A percentile compares a stretch with the other conserved stretches of the same genome.
These are phyloP conservation scores for Platorchestia sp. DNA, from an alignment of 1,140 invertebrate genomes.

Conservation along the genomic window DNA sequence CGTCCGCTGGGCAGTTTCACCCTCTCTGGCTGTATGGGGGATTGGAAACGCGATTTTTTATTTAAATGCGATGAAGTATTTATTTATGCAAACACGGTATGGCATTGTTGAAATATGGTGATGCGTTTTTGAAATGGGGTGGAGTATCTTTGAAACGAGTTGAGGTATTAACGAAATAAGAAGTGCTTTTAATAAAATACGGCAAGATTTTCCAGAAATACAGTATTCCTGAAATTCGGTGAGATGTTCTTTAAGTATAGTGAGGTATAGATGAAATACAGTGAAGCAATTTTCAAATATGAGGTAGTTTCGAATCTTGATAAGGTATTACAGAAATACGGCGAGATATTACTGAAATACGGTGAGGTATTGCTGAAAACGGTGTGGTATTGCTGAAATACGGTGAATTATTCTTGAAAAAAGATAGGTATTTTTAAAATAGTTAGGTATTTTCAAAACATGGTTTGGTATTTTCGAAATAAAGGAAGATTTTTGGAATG, in stretches of 20 bases:
- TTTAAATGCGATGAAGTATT: background rate
- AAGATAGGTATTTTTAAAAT: too few species aligned
- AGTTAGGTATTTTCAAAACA: too few species aligned
- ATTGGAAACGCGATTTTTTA: background rate
- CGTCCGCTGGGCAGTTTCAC: slow-evolving; percentile 64
- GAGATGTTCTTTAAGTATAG: background rate
- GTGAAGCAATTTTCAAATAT: background rate
- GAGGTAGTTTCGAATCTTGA: too few species aligned
- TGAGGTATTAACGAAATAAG: background rate
- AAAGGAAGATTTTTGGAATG: too few species aligned
- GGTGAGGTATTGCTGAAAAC: too few species aligned
- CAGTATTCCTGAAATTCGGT: background rate
- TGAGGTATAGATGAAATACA: too few species aligned
- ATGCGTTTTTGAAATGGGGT: background rate
- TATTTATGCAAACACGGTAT: background rate
- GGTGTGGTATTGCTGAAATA: too few species aligned
- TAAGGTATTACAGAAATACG: too few species aligned
- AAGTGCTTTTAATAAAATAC: too few species aligned
- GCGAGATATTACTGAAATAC: background rate
- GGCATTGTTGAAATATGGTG: background rate
- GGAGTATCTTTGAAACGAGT: background rate
- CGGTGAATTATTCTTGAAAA: too few species aligned
- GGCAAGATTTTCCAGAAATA: too few species aligned
- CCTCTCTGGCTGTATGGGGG: slow-evolving; percentile 62
- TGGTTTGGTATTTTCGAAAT: too few species aligned